These are phyloP conservation scores for Chrysocyon brachyurus DNA, from an alignment of 2,797 vertebrate species.

Conservation along the genomic window DNA sequence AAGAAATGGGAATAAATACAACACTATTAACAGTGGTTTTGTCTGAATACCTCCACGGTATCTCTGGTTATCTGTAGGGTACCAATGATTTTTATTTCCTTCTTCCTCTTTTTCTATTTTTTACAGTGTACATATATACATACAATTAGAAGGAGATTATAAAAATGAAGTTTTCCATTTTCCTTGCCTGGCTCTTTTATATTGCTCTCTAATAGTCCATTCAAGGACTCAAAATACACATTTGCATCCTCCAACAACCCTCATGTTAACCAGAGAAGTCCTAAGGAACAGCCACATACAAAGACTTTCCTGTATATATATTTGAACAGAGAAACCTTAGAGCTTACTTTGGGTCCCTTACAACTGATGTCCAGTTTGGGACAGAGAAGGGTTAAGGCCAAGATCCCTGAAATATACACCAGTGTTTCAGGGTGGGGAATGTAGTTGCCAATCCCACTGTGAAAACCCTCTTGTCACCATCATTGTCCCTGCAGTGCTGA, in stretches of 20 bases:
- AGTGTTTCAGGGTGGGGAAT: neutral
- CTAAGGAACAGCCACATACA: neutral
- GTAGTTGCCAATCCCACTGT: neutral
- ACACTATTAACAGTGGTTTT: neutral
- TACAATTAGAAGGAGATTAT: neutral
- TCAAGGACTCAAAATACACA: neutral
- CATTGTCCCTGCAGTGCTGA: neutral
- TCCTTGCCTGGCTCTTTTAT: neutral
- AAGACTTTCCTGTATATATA: neutral
- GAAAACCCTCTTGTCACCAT: neutral
- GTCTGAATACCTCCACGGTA: neutral
- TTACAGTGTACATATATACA: neutral
- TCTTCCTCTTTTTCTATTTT: conserved; percentile 14
- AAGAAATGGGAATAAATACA: neutral
- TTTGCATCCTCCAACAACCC: too few relatives aligned
- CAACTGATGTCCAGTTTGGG: neutral
- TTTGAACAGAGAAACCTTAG: neutral
- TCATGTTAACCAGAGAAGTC: neutral
- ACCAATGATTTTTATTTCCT: neutral
- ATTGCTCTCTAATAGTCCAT: neutral
- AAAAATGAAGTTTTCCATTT: neutral
- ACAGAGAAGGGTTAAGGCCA: neutral
- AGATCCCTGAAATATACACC: neutral
- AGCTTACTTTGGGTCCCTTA: neutral
- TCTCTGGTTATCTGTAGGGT: neutral